Conservation (phyloP, 2,113 vertebrate genomes). For the Speoplatyrhinus poulsoni region DNA sequence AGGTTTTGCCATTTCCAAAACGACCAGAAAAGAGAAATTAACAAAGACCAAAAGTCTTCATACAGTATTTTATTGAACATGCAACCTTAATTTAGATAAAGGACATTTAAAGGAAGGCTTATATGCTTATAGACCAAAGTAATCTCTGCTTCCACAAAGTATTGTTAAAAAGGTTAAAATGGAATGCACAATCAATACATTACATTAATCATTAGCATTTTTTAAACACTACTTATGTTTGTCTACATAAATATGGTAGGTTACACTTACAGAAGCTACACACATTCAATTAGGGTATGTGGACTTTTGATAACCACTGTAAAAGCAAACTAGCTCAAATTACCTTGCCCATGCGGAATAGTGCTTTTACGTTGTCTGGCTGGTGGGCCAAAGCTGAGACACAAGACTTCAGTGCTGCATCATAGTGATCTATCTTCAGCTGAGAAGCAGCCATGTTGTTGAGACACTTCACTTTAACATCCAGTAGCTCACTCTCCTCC, state of each 20-base stretch:
- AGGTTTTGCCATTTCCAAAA: background rate
- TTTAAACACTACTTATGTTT: too few relatives aligned
- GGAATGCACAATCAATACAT: too few relatives aligned
- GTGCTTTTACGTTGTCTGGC: slow-evolving; percentile 92
- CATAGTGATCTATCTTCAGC: slow-evolving; percentile 92
- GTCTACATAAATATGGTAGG: too few relatives aligned
- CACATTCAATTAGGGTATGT: too few relatives aligned
- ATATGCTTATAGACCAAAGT: too few relatives aligned
- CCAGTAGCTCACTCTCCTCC: slow-evolving; percentile 86
- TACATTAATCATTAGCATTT: too few relatives aligned
- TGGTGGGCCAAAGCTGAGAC: slow-evolving; percentile 86
- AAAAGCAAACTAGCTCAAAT: background rate
- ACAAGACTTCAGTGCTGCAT: slow-evolving; percentile 90
- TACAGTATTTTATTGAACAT: background rate
- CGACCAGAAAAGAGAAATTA: background rate
- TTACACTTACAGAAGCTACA: too few relatives aligned
- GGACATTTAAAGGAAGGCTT: too few relatives aligned
- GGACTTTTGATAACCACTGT: too few relatives aligned
- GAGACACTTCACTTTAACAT: slow-evolving; percentile 93
- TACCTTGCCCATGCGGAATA: slow-evolving; percentile 98
- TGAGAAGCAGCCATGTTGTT: slow-evolving; percentile 97
- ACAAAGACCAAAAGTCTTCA: background rate
- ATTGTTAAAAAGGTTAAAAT: too few relatives aligned
- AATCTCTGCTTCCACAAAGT: too few relatives aligned
- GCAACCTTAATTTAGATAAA: too few relatives aligned